Evolutionary conservation across 2,113 vertebrate species (phyloP).

Genomic region (Dascyllus trimaculatus): DNA sequence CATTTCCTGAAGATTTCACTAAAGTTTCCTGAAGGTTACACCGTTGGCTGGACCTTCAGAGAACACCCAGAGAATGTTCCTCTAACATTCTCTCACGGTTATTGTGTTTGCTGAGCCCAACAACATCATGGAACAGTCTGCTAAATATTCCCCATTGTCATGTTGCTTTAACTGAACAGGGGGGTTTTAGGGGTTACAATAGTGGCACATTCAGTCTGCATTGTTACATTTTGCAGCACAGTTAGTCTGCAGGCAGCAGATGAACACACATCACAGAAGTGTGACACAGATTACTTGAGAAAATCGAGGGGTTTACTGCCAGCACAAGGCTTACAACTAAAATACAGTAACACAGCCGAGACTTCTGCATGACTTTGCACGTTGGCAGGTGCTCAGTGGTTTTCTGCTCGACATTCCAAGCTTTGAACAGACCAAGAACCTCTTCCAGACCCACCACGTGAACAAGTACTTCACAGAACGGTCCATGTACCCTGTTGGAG

Average conservation of each 20-base stretch:
- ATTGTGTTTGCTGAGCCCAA: too few species aligned
- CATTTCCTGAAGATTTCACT: too few species aligned
- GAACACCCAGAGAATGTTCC: too few species aligned
- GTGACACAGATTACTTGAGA: background rate
- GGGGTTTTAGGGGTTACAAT: background rate
- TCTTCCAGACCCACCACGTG: too few species aligned
- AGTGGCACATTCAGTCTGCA: background rate
- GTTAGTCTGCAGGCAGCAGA: background rate
- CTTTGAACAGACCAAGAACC: slow-evolving; percentile 14
- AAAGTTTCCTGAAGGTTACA: too few species aligned
- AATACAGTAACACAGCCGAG: background rate
- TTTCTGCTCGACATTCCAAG: background rate
- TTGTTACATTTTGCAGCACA: background rate
- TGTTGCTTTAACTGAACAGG: too few species aligned
- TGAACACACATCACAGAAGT: background rate
- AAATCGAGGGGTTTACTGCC: background rate
- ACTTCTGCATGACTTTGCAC: background rate
- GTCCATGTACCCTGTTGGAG: background rate
- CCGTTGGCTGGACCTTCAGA: too few species aligned
- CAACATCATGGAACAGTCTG: too few species aligned
- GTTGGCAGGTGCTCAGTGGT: background rate
- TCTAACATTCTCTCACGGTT: too few species aligned
- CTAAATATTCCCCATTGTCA: too few species aligned
- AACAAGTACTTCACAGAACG: too few species aligned
- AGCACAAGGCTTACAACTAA: background rate